Evolutionary conservation across 2,113 vertebrate genomes (phyloP), one percentile per base, ranked within the genome.

Genomic region (Scatophagus argus): DNA sequence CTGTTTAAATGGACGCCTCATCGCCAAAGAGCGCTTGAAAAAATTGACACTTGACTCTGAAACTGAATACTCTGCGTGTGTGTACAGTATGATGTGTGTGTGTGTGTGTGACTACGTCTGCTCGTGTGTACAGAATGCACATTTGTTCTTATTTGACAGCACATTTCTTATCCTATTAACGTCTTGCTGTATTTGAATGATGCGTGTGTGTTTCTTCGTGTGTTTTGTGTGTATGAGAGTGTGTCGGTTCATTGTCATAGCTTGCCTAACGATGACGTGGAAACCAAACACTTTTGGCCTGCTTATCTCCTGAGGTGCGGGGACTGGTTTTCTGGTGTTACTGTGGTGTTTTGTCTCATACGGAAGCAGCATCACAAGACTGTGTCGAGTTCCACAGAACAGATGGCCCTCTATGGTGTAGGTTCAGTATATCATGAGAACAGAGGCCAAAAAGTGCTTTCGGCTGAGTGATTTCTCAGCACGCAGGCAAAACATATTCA

Each of bases 391-490:
- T 82, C 12, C 59, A 67, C 62, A 60, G 61, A 90, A 52, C 89
- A 93, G 91, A 92, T 90, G 87, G 88, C 52, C 7, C 81, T 73
- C 64, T 58, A 51, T 82, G 82, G 76, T 80, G 67, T 77, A 51
- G 66, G 54, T 71, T 77, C 77, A 32, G 68, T 77, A 61, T 59
- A 84, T 77, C 56, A 54, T 38, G 19, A 59, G 21, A 82, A 74
- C 3, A 41, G 34, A 82, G 73, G 89, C 85, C 88, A 87, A 81
- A 74, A 61, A 56, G 62, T 44, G 34, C 39, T 73, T 75, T 49
- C 31, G 44, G 78, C 74, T 79, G 71, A 80, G 76, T 54, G 25
- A 63, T 47, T 77, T 77, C 55, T 79, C 69, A 85, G 76, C 78
- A 74, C 66, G 77, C 32, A 68, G 68, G 41, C 55, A 36, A 72